These are phyloP conservation scores for Drosophila nannoptera DNA, from an alignment of 1,140 invertebrate genomes.

Conservation along the genomic window DNA sequence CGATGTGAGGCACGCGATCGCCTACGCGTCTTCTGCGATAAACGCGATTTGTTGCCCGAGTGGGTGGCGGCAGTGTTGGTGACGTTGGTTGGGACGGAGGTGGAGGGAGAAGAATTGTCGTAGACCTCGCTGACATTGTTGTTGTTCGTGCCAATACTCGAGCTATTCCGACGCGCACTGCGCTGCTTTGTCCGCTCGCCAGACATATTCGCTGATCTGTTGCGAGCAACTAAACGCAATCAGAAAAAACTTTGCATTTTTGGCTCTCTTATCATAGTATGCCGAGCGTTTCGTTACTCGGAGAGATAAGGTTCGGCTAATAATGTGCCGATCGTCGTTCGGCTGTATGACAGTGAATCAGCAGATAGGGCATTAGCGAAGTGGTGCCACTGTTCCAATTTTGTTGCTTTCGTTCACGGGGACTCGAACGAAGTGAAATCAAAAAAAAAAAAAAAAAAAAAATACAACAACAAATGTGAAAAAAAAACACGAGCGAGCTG, in stretches of 20 bases:
- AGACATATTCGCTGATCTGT: slow-evolving; percentile 31
- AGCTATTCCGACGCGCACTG: slow-evolving; percentile 9
- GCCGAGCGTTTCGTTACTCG: slow-evolving; percentile 6
- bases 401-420: background rate
- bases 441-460: too few species aligned
- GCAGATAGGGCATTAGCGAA: slow-evolving; percentile 34
- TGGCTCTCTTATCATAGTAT: slow-evolving; percentile 9
- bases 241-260: slow-evolving; percentile 4
- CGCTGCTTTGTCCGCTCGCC: slow-evolving; percentile 24
- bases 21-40: slow-evolving; percentile 16
- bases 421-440: too few species aligned
- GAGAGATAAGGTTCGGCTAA: slow-evolving; percentile 18
- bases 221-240: slow-evolving; percentile 16
- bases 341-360: slow-evolving; percentile 32
- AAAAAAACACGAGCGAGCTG: too few species aligned
- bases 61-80: too few species aligned
- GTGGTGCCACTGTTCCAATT: slow-evolving; percentile 16
- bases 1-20: background rate
- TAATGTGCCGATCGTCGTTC: slow-evolving; percentile 1
- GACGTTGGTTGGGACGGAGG: too few species aligned
- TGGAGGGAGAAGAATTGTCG: too few species aligned
- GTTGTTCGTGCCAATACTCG: background rate
- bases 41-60: slow-evolving; percentile 4
- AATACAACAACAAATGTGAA: too few species aligned
- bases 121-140: too few species aligned